Conservation (phyloP, 1,140 invertebrate species). For the Aporrectodea caliginosa region DNA sequence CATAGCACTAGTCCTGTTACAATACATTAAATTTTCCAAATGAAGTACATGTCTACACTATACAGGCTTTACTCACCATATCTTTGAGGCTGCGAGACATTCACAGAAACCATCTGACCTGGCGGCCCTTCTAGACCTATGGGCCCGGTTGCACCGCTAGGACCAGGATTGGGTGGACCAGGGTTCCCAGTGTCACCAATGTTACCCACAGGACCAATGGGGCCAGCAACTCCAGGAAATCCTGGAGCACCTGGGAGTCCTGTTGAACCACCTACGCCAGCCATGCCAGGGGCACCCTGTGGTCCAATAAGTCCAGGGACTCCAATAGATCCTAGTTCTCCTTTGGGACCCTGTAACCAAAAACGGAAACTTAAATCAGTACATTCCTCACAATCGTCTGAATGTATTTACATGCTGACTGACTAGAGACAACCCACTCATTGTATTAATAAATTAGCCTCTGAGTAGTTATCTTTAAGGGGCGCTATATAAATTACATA, state of each 20-base stretch:
- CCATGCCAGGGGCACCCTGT: not conserved
- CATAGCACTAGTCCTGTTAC: no score
- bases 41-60: no score
- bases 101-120: not conserved
- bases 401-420: no score
- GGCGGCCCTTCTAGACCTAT: not conserved
- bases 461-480: no score
- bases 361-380: no score
- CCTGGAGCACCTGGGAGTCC: not conserved
- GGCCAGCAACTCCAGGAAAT: not conserved
- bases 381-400: no score
- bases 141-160: not conserved
- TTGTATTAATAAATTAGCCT: no score
- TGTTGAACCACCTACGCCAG: not conserved
- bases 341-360: not conserved
- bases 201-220: not conserved
- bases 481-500: no score
- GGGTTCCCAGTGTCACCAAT: not conserved
- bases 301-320: not conserved
- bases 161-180: not conserved
- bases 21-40: no score
- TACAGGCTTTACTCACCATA: not conserved
- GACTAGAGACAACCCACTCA: no score
- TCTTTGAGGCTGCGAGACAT: not conserved
- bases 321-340: not conserved